Evolutionary conservation across 2,888 invertebrate species (phyloP).

Genomic region (Saturnia japonica): DNA sequence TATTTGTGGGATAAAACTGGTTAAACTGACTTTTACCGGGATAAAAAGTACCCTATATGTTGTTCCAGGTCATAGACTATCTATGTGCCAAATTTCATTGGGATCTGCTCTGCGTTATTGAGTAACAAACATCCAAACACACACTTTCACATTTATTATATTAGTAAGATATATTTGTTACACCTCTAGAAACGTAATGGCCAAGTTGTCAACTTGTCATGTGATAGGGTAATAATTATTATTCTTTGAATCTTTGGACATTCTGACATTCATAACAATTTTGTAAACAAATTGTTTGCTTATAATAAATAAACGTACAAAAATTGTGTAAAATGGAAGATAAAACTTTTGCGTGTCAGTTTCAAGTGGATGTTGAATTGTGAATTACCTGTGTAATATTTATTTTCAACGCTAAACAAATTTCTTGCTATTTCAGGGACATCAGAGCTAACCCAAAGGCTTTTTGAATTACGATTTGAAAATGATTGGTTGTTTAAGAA

Average conservation of each 20-base stretch:
- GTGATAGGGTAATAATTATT: not conserved
- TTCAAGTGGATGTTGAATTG: not conserved
- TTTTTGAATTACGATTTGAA: slow-evolving; percentile 67
- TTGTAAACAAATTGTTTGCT: slow-evolving; percentile 20
- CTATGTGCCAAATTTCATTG: no score
- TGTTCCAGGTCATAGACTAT: no score
- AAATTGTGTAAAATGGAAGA: slow-evolving; percentile 52
- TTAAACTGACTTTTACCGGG: no score
- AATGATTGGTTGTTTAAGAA: slow-evolving; percentile 72
- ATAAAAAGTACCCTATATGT: no score
- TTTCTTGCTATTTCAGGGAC: slow-evolving; percentile 56
- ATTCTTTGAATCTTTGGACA: no score
- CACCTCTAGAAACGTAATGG: no score
- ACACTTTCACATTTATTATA: no score
- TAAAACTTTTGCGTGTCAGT: slow-evolving; percentile 65
- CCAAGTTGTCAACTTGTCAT: slow-evolving; percentile 24
- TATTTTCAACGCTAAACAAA: slow-evolving; percentile 1
- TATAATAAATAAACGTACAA: slow-evolving; percentile 6
- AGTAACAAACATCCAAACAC: no score
- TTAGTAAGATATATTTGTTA: no score
- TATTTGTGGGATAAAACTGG: no score
- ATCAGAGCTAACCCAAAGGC: slow-evolving; percentile 58
- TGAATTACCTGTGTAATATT: not conserved
- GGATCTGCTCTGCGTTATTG: no score
- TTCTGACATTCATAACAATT: slow-evolving; percentile 13